These are phyloP conservation scores for Drosophila melanosoma DNA, from an alignment of 2,888 invertebrate genomes.

Conservation along the genomic window DNA sequence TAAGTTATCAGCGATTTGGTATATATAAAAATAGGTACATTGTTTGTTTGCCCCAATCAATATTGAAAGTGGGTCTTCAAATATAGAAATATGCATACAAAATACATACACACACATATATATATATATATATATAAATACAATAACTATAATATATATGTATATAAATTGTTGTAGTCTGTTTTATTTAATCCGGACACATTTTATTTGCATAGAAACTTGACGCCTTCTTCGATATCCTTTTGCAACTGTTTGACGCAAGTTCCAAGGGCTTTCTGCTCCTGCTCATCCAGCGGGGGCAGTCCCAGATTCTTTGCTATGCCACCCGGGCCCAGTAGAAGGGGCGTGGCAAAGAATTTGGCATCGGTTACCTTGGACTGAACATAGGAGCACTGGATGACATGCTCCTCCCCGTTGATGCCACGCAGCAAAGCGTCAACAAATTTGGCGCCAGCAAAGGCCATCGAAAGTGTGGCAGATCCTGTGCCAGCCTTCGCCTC, in stretches of 20 bases:
- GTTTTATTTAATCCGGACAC: not conserved
- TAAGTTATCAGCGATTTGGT: conserved; percentile 40
- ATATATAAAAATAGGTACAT: conserved; percentile 34
- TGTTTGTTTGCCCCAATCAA: conserved; percentile 47
- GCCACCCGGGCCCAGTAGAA: conserved; percentile 90
- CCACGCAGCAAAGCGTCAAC: conserved; percentile 92
- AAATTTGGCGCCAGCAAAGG: conserved; percentile 96
- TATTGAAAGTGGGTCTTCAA: conserved; percentile 54
- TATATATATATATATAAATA: conserved; percentile 2
- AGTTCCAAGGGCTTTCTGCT: conserved; percentile 90
- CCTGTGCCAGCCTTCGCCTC: conserved; percentile 98
- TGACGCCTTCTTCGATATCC: conserved; percentile 28
- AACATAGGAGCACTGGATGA: conserved; percentile 96
- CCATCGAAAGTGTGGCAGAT: conserved; percentile 98
- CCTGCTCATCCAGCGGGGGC: conserved; percentile 92
- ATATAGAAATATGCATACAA: conserved; percentile 29
- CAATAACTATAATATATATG: not conserved
- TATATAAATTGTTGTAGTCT: not conserved
- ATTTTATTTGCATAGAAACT: not conserved
- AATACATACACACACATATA: not conserved
- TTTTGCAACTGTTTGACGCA: conserved; percentile 92
- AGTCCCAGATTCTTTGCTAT: conserved; percentile 95
- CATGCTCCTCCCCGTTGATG: conserved; percentile 89
- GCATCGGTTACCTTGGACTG: conserved; percentile 93
- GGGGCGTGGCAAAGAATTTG: conserved; percentile 95